Percentiles rank a stretch among this genome's conserved stretches.
These are phyloP conservation scores for Microcebus lehilahytsara DNA, from an alignment of 2,113 vertebrate species.

Conservation along the genomic window DNA sequence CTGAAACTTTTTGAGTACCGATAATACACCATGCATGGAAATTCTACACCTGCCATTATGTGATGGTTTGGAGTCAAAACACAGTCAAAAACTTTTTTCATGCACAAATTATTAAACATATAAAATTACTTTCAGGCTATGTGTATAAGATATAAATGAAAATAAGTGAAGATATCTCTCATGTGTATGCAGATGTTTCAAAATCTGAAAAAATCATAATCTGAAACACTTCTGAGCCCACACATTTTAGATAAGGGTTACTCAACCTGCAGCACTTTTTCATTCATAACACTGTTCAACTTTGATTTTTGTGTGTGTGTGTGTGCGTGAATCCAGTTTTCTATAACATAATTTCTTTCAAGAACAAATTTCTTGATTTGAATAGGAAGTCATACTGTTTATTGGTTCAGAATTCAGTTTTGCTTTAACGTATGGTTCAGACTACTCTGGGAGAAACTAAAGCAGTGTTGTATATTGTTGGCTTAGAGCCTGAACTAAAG, in stretches of 20 bases:
- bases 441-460: conserved; percentile 15
- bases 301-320: not conserved
- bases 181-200: not conserved
- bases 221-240: not conserved
- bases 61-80: not conserved
- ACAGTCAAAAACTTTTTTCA: not conserved
- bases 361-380: not conserved
- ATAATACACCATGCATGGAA: not conserved
- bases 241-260: not conserved
- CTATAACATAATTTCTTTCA: not conserved
- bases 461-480: not conserved
- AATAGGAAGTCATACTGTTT: not conserved
- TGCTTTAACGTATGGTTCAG: not conserved
- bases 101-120: not conserved
- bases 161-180: not conserved
- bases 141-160: not conserved
- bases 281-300: not conserved
- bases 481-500: not conserved
- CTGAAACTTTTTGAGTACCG: not conserved
- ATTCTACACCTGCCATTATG: not conserved
- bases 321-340: not conserved
- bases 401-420: not conserved
- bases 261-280: not conserved
- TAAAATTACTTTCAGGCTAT: not conserved
- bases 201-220: not conserved